Base-by-base conservation (phyloP, 2,888 invertebrate species). In the Conops quadrifasciatus region DNA sequence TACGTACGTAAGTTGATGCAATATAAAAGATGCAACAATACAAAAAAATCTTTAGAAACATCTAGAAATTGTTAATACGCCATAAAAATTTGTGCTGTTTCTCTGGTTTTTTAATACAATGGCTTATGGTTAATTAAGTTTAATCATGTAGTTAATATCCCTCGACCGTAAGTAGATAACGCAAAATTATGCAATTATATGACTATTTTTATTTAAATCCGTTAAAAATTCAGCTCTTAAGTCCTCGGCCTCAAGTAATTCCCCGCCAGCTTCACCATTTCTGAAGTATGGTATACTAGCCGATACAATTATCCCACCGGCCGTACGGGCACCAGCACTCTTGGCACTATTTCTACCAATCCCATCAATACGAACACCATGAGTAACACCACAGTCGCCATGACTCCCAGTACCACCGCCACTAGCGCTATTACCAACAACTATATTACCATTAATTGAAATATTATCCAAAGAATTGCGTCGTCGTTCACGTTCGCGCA, bases 401-500 rank as follows among this genome's bases (percentile, higher is more conserved):
- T 77, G 73, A 19, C 64, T 9, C 30, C 21, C 58, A 51, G 28
- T n/a, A 45, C 56, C 53, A 58, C 43, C 49, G 36, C 72, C 64
- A n/a, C 71, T 65, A 5, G 45, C 64, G 59, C 21, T n/a, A 30
- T 71, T 65, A n/a, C 72, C 70, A 16, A 45, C 49, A 21, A 49
- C 49, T 36, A 9, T 36, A 51, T 75, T 78, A 15, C 81, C 79
- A 68, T 78, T 78, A 13, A 82, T 77, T 15, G 82, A 79, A 28
- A 81, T 74, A 51, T 80, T 80, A 69, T 85, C 85, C 19, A 81
- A 78, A 4, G 84, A 83, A 67, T 82, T 84, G 19, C 80, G 83
- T 16, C 82, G 81, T 53, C 81, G 78, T 72, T 85, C 85, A 13
- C 85, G 84, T 74, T 85, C 85, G 2, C 85, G 77, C 5, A 94